Evolutionary conservation across 2,888 invertebrate genomes (phyloP), one percentile per base, ranked within the genome.

Genomic region (Mechanitis mazaeus): DNA sequence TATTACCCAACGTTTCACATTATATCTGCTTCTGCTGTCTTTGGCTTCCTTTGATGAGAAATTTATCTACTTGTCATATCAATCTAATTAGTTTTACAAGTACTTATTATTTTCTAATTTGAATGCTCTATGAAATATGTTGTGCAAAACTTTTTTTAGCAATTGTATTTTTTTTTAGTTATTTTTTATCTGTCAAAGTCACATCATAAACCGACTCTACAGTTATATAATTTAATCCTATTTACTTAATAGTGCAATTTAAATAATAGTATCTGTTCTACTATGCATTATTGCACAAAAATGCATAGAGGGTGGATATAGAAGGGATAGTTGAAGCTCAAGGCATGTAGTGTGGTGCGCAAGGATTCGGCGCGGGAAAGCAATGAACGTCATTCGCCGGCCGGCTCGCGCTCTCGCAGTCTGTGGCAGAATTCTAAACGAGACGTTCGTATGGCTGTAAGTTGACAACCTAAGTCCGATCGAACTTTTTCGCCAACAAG

Each of bases 1-100:
- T 87, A 87, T 88, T 88, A 87, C 85, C 83, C 82, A 86, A 85
- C 83, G 85, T 85, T 81, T 80, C 80, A 85, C 85, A 85, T 85
- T 86, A 87, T 86, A 83, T 82, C 83, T 80, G 74, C 79, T 80
- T 78, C 78, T 78, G 66, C 80, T 82, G 79, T 81, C 81, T 87
- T 83, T 56, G 66, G 58, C 84, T 84, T 84, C 83, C 80, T 86
- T 87, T 85, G 83, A 86, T 80, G 80, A 80, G 78, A 79, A 78
- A 72, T 71, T 76, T 80, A 79, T 50, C 81, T 58, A 50, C 60
- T 59, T 57, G 58, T 59, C 46, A 58, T 47, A 56, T 60, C 42
- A 31, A 59, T 56, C 60, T 58, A 60, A 33, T 58, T 45, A 56
- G 56, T 53, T 57, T 57, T 59, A 60, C 45, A 50, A 54, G 50